Conservation (phyloP, 2,888 invertebrate species). For the Drosophila meridionalis region DNA sequence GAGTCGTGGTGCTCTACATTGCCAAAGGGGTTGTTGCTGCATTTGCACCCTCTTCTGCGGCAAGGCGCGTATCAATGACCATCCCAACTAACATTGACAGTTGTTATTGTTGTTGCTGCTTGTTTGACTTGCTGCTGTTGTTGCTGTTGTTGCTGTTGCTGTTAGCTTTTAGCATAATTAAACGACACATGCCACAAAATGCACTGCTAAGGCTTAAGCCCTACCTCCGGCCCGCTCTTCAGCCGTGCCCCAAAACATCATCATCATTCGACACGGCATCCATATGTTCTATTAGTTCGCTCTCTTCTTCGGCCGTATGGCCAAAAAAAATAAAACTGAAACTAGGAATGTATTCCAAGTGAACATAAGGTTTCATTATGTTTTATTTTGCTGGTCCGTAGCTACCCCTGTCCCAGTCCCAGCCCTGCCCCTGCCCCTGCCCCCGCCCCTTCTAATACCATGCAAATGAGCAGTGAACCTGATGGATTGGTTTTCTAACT, state of each 20-base stretch:
- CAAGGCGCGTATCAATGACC: conserved; percentile 67
- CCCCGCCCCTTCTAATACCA: conserved; percentile 35
- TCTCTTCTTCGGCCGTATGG: conserved; percentile 55
- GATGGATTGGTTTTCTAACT: conserved; percentile 66
- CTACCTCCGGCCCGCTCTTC: conserved; percentile 4
- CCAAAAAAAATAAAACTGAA: conserved; percentile 38
- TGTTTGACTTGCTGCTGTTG: conserved; percentile 61
- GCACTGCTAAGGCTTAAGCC: conserved; percentile 81
- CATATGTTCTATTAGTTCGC: conserved; percentile 79
- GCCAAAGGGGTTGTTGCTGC: conserved; percentile 55
- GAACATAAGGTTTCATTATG: conserved; percentile 79
- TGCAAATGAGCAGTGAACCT: conserved; percentile 69
- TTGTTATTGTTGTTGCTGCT: conserved; percentile 42
- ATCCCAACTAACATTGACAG: conserved; percentile 49
- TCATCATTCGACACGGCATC: conserved; percentile 74
- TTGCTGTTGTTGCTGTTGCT: conserved; percentile 63
- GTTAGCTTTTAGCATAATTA: conserved; percentile 85
- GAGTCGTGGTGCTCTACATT: conserved; percentile 46
- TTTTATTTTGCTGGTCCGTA: conserved; percentile 21
- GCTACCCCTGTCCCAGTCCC: neutral
- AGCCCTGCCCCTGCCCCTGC: neutral
- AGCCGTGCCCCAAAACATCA: conserved; percentile 22
- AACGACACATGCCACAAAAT: conserved; percentile 85
- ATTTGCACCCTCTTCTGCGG: conserved; percentile 64
- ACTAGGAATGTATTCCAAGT: conserved; percentile 46